Percentiles rank a stretch among this genome's conserved stretches.
Conservation (phyloP, 2,797 vertebrate species). For the Aplochiton taeniatus region DNA sequence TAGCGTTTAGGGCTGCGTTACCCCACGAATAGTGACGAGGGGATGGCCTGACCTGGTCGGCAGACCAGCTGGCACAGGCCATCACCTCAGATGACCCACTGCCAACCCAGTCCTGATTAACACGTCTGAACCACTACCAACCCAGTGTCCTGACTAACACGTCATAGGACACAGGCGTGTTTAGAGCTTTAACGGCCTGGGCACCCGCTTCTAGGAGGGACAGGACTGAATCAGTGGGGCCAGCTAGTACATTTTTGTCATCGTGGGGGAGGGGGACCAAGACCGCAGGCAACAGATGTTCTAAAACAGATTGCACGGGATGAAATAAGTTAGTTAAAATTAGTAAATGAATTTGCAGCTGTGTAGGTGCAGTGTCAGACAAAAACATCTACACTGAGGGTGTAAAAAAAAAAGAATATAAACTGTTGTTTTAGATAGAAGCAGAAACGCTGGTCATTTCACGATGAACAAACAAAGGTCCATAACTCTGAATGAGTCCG, state of each 20-base stretch:
- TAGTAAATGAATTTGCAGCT: too few species aligned
- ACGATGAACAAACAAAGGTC: too few species aligned
- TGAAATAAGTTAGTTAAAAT: too few species aligned
- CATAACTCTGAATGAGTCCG: too few species aligned
- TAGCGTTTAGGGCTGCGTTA: constrained; percentile 29
- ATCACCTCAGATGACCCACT: constrained; percentile 61
- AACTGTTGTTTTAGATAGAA: too few species aligned
- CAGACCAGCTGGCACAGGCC: constrained; percentile 43
- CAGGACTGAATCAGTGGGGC: constrained; percentile 41
- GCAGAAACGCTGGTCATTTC: too few species aligned
- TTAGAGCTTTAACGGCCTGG: constrained; percentile 59
- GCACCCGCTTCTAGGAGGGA: constrained; percentile 42
- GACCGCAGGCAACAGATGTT: too few species aligned
- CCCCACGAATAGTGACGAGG: constrained; percentile 36
- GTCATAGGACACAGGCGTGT: constrained; percentile 57
- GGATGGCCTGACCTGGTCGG: constrained; percentile 27
- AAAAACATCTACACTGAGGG: too few species aligned
- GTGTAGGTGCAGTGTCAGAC: too few species aligned
- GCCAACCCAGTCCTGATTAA: constrained; percentile 65
- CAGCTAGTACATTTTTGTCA: constrained; percentile 30
- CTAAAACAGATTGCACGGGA: too few species aligned
- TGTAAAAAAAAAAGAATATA: too few species aligned
- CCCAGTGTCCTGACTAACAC: constrained; percentile 58
- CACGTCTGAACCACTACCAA: constrained; percentile 62
- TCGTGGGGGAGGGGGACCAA: neutral